These are phyloP conservation scores for Pipistrellus pipistrellus DNA, from an alignment of 2,797 vertebrate genomes.

Conservation along the genomic window DNA sequence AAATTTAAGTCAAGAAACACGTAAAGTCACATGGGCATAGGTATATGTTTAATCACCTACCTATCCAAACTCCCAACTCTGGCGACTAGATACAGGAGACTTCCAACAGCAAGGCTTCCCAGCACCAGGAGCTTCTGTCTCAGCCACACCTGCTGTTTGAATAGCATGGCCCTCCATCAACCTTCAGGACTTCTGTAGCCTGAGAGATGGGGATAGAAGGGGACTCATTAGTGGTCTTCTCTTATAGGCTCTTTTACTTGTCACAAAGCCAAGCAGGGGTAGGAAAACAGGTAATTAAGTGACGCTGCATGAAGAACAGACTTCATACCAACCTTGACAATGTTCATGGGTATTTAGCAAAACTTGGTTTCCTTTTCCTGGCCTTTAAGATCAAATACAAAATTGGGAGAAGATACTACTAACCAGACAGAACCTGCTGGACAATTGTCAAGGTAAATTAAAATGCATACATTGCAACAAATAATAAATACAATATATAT, in stretches of 20 bases:
- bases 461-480: not conserved
- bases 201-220: slow-evolving; percentile 89
- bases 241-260: slow-evolving; percentile 84
- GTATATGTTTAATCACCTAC: slow-evolving; percentile 86
- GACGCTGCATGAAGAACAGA: slow-evolving; percentile 65
- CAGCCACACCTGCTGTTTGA: slow-evolving; percentile 99
- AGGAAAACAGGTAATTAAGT: slow-evolving; percentile 85
- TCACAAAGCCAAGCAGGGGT: slow-evolving; percentile 85
- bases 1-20: slow-evolving; percentile 31
- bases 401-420: not conserved
- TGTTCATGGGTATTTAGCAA: slow-evolving; percentile 80
- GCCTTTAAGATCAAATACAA: not conserved
- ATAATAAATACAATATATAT: not conserved
- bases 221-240: slow-evolving; percentile 82
- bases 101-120: slow-evolving; percentile 96
- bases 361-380: slow-evolving; percentile 37
- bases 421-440: not conserved
- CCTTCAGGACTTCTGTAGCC: slow-evolving; percentile 96
- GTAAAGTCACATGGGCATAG: not conserved
- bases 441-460: slow-evolving; percentile 21
- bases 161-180: slow-evolving; percentile 99
- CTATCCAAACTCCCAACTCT: slow-evolving; percentile 98
- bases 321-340: not conserved
- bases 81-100: slow-evolving; percentile 97
- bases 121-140: slow-evolving; percentile 98